Percentiles rank a stretch among this genome's conserved stretches.
phyloP scores from a whole-genome alignment of 2,888 invertebrate genomes.

The Chrysodeixis includens region DNA sequence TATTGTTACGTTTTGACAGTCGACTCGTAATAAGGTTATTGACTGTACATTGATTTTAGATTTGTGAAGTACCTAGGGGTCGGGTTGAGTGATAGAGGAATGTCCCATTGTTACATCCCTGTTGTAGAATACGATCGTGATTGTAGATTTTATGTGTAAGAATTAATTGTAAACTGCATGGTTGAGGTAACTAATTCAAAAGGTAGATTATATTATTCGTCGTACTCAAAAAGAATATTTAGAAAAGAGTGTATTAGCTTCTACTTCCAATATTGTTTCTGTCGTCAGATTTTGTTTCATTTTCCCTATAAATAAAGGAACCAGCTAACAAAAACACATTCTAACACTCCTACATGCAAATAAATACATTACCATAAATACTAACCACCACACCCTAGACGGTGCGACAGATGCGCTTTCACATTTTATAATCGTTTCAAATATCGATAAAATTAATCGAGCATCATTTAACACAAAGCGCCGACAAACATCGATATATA shows the following conservation, averaged over 20 bases:
- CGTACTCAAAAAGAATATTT: too few relatives aligned
- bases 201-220: too few relatives aligned
- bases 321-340: not conserved
- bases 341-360: slow-evolving; percentile 31
- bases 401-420: slow-evolving; percentile 71
- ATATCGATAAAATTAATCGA: slow-evolving; percentile 66
- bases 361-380: slow-evolving; percentile 62
- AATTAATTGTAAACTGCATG: too few relatives aligned
- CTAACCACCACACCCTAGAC: slow-evolving; percentile 55
- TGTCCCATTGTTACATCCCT: slow-evolving; percentile 16
- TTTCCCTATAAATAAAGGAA: not conserved
- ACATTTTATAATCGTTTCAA: slow-evolving; percentile 63
- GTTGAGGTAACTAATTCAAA: too few relatives aligned
- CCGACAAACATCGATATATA: slow-evolving; percentile 63
- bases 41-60: slow-evolving; percentile 49
- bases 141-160: too few relatives aligned
- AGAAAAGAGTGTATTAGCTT: too few relatives aligned
- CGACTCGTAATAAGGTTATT: slow-evolving; percentile 46
- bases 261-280: too few relatives aligned
- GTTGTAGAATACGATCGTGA: not conserved
- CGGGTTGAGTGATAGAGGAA: not conserved
- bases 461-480: slow-evolving; percentile 63
- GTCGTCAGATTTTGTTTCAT: not conserved
- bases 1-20: slow-evolving; percentile 56
- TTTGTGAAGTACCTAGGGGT: slow-evolving; percentile 11